phyloP scores from a whole-genome alignment of 2,113 vertebrate genomes.

The Daboia siamensis region DNA sequence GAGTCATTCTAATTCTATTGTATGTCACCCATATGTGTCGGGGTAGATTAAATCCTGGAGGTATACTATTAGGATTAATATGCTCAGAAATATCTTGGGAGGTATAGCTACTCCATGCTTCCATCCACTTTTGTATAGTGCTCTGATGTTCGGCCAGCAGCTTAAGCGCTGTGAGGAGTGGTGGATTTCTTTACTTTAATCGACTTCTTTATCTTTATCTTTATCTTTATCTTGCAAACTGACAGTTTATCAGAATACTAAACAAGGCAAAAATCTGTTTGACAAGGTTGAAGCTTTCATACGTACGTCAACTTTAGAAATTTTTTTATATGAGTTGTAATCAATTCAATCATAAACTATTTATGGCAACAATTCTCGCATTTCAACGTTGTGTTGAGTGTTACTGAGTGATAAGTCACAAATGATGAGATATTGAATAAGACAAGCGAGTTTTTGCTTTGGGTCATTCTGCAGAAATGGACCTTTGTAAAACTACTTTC shows the following conservation, averaged over 20 bases:
- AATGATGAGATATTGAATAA: not conserved
- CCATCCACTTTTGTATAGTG: too few species aligned
- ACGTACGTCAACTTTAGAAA: not conserved
- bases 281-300: not conserved
- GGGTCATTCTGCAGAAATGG: not conserved
- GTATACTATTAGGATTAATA: too few species aligned
- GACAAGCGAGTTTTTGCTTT: not conserved
- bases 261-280: not conserved
- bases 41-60: too few species aligned
- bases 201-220: too few species aligned
- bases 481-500: not conserved
- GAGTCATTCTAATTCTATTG: too few species aligned
- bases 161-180: too few species aligned
- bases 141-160: too few species aligned
- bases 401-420: not conserved
- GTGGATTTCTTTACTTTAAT: too few species aligned
- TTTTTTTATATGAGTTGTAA: not conserved
- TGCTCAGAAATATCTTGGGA: too few species aligned
- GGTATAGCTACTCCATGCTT: too few species aligned
- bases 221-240: not conserved
- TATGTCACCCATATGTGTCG: too few species aligned
- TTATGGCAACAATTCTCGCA: not conserved
- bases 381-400: not conserved
- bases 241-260: not conserved
- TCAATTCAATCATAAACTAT: not conserved